Evolutionary conservation across 53 echinoderm and acorn worm species (phyloP), one percentile per base, ranked within the genome.

Genomic region (Holothuria scabra): DNA sequence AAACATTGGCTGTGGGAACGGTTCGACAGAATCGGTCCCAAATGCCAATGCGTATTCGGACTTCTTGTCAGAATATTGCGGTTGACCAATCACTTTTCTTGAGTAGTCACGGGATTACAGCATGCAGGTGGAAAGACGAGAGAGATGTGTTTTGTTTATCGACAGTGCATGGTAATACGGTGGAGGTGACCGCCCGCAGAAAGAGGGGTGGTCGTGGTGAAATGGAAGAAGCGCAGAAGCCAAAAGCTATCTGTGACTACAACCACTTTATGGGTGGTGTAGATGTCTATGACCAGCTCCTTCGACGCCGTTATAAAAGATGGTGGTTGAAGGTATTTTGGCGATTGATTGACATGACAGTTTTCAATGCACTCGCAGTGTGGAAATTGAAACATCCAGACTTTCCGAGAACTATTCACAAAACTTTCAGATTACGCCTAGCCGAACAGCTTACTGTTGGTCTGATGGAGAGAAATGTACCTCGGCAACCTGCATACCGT

Each of bases 1-100:
- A 81, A 22, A 81, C 81, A 20, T 63, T 81, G 81, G 81, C 81
- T 37, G 81, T 81, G 8, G 81, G 81, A 21, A 81, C 81, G 44
- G 62, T 81, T 61, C 60, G 81, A 28, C 34, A 81, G 61, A 35
- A 81, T 28, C 81, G 62, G 13, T 0, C 22, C 21, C 35, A 34
- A 25, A 57, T 80, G 80, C 80, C 80, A 60, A 30, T 20, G 59
- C 60, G 80, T 59, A 6, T 80, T 19, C 3, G 60, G 61, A 33
- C 52, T 7, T 4, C 3, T 24, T 3, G 3, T 2, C 5, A 7
- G 28, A 24, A 21, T 52, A 13, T 74, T 52, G 55, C 46, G 48
- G 23, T 49, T 21, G 75, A 1, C 48, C 75, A 74, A 12, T 48
- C 52, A n/a, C 22, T 74, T 74, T 80, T 80, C 60, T 33, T 59